phyloP scores from a whole-genome alignment of 2,888 invertebrate genomes.

The Omphaloscelis lunosa region DNA sequence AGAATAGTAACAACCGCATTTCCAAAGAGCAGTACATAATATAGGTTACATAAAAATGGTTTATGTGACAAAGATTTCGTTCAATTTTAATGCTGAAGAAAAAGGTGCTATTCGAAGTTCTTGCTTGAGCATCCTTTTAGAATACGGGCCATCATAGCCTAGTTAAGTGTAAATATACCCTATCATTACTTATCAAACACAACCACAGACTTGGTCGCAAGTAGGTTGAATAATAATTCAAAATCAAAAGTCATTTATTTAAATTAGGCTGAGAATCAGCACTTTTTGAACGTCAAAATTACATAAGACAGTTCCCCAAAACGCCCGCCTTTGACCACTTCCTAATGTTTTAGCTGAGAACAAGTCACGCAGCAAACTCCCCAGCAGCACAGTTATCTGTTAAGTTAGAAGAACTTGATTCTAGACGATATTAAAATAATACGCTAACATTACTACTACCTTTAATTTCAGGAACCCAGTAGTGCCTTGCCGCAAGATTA shows the following conservation, averaged over 20 bases:
- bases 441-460: background rate
- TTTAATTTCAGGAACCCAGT: constrained; percentile 46
- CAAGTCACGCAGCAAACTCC: too few relatives aligned
- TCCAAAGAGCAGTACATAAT: background rate
- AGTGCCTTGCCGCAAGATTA: constrained; percentile 23
- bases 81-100: background rate
- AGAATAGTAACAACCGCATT: background rate
- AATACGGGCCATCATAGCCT: background rate
- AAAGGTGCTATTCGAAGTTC: background rate
- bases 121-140: background rate
- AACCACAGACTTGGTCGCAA: too few relatives aligned
- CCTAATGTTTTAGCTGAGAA: too few relatives aligned
- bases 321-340: too few relatives aligned
- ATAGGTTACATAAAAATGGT: background rate
- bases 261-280: too few relatives aligned
- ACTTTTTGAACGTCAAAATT: too few relatives aligned
- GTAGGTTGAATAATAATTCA: too few relatives aligned
- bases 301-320: too few relatives aligned
- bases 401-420: too few relatives aligned
- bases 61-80: background rate
- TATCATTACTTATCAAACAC: background rate
- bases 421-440: too few relatives aligned
- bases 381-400: too few relatives aligned
- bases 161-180: background rate
- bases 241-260: too few relatives aligned